Base-by-base conservation (phyloP, 2,888 invertebrate genomes). In the Macrosoma leucophasiata region DNA sequence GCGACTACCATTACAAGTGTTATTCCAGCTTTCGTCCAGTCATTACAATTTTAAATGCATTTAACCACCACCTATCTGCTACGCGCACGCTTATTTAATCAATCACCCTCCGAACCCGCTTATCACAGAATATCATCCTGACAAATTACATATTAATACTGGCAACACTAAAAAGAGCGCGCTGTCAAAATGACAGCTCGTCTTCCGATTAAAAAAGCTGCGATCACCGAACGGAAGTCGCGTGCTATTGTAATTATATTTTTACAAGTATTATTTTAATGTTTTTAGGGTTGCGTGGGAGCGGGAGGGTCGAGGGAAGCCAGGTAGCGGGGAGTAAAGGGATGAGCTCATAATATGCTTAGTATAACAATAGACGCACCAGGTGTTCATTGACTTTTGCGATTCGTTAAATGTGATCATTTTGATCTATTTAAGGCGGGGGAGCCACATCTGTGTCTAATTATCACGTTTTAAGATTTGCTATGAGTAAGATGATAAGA, bases 11-110 rank as follows among this genome's bases (percentile, higher is more conserved):
- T n/a, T n/a, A n/a, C n/a, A n/a, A n/a, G n/a, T n/a, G n/a, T n/a
- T n/a, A n/a, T n/a, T n/a, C n/a, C n/a, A 42, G 39, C 48, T 41
- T 48, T 37, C 54, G 48, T 58, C 52, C 47, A 53, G 50, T 64
- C 58, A 60, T 63, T 72, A 73, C 69, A 66, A 59, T 63, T 63
- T n/a, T 52, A 52, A 55, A 62, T 58, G 52, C 64, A 59, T 68
- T 60, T 71, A 73, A 73, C 61, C 63, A 68, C 53, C 60, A 62
- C 67, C 66, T 78, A 81, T 78, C 79, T 61, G 58, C 50, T 56
- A 69, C 81, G 79, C 78, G 70, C 81, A 74, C 74, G 70, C 74
- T 77, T 73, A 79, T 81, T 81, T 82, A 81, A 81, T 81, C 79
- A 79, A 62, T 62, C 70, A 70, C 67, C 75, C 74, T 57, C 65